Evolutionary conservation across 2,113 vertebrate genomes (phyloP).

Genomic region (Misgurnus mizolepis): DNA sequence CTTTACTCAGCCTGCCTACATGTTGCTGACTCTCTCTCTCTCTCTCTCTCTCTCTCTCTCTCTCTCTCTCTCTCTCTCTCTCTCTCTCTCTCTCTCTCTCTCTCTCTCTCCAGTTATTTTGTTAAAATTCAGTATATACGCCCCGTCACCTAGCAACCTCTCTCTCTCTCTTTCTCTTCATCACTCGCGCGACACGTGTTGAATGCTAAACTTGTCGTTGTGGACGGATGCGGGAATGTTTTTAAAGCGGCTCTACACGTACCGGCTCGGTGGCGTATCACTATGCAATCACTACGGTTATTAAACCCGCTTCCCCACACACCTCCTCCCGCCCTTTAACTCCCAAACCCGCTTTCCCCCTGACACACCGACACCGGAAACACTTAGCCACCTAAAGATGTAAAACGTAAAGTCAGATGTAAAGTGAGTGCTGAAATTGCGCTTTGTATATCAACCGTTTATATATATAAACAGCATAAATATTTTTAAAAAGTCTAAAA

Average conservation of each 20-base stretch:
- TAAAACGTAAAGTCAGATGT: too few relatives aligned
- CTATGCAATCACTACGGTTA: slow-evolving; percentile 51
- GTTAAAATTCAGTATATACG: slow-evolving; percentile 83
- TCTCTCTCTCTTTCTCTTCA: slow-evolving; percentile 59
- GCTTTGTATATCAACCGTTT: too few relatives aligned
- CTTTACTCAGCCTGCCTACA: slow-evolving; percentile 72
- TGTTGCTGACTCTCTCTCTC: slow-evolving; percentile 71
- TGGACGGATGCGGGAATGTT: slow-evolving; percentile 48
- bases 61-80: slow-evolving; percentile 54
- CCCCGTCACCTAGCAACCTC: slow-evolving; percentile 79
- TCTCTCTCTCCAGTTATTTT: slow-evolving; percentile 66
- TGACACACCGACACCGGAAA: slow-evolving; percentile 1
- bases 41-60: too few relatives aligned
- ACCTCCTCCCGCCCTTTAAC: slow-evolving; percentile 14
- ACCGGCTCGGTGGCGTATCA: slow-evolving; percentile 41
- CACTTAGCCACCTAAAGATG: neutral
- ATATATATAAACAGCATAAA: too few relatives aligned
- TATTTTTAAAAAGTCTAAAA: too few relatives aligned
- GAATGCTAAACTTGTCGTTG: slow-evolving; percentile 75
- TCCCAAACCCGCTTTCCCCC: neutral
- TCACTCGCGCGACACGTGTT: slow-evolving; percentile 78
- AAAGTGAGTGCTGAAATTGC: too few relatives aligned
- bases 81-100: slow-evolving; percentile 49
- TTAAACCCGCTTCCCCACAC: slow-evolving; percentile 26
- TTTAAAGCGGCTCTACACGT: slow-evolving; percentile 33